Conservation (phyloP, 1,140 invertebrate genomes). For the Drosophila bifasciata region DNA sequence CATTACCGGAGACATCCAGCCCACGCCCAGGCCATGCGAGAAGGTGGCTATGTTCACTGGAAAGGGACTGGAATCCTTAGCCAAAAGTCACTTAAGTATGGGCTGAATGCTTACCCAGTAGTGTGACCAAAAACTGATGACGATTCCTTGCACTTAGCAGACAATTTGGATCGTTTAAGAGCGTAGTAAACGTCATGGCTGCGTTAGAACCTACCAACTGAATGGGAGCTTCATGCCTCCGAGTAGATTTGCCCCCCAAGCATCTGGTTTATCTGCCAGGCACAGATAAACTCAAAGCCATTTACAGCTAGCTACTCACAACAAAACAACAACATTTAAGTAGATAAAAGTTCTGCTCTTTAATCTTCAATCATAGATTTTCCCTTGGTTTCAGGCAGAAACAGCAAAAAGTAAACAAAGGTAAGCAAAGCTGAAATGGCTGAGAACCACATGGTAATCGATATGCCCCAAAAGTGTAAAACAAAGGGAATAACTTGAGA, state of each 20-base stretch:
- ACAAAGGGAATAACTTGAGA: conserved; percentile 63
- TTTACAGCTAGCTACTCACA: conserved; percentile 1
- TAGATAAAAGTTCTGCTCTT: neutral
- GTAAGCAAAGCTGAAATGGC: conserved; percentile 50
- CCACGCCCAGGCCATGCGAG: conserved; percentile 83
- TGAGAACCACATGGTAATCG: conserved; percentile 68
- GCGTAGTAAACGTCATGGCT: conserved; percentile 47
- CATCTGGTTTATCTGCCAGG: neutral
- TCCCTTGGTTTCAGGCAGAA: conserved; percentile 90
- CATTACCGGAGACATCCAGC: conserved; percentile 84
- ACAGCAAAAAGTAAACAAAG: conserved; percentile 65
- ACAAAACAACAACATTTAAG: conserved; percentile 2
- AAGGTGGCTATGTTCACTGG: conserved; percentile 83
- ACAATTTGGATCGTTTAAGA: conserved; percentile 53
- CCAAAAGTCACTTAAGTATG: no score
- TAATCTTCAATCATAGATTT: conserved; percentile 83
- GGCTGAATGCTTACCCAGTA: conserved; percentile 43
- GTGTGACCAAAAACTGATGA: conserved; percentile 56
- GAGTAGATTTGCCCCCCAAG: neutral
- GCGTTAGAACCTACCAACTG: conserved; percentile 17
- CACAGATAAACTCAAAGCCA: conserved; percentile 5
- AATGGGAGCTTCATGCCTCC: neutral
- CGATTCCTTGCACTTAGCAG: conserved; percentile 61
- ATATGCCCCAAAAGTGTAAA: conserved; percentile 61
- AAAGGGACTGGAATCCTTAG: neutral